Base-by-base conservation (phyloP, 2,888 invertebrate species). In the Myopa testacea region DNA sequence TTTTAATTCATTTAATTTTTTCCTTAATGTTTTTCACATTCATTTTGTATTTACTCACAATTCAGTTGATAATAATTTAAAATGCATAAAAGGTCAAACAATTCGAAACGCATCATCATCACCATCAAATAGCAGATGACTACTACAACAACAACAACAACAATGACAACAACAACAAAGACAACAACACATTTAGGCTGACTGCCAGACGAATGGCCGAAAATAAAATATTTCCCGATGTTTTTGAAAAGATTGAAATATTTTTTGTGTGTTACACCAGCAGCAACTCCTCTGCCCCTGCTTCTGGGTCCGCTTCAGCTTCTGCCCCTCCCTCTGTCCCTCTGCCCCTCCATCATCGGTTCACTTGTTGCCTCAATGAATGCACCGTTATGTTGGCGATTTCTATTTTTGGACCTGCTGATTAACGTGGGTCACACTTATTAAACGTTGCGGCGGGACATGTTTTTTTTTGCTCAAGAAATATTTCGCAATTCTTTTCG, bases 141-240 rank as follows among this genome's bases (percentile, higher is more conserved):
- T 8, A 8, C n/a, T 45, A n/a, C n/a, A 68, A 19, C 78, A 81
- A 75, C 78, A 68, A 19, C 40, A 68, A 26, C 3, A 68, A 7
- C 10, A 52, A n/a, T n/a, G n/a, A 7, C 55, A 55, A 8, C n/a
- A 68, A n/a, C n/a, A 68, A 19, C 78, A 81, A 75, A 77, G 50
- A 19, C 40, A 68, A 26, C 10, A 68, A 8, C 10, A 52, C 45
- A 55, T 50, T 50, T 69, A n/a, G 50, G 52, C 40, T 69, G 50
- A 19, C 50, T 69, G 45, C 69, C 45, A 69, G 5, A 6, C 14
- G 26, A 69, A 50, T 69, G 50, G 14, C 40, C n/a, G n/a, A 19
- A 68, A 26, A 69, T 69, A 50, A 69, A 26, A 45, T 19, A 69
- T 69, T 55, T n/a, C 10, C 55, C 4, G 55, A 10, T 55, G 55